Conservation (phyloP, 2,888 invertebrate species). For the Sthenelais limicola region DNA sequence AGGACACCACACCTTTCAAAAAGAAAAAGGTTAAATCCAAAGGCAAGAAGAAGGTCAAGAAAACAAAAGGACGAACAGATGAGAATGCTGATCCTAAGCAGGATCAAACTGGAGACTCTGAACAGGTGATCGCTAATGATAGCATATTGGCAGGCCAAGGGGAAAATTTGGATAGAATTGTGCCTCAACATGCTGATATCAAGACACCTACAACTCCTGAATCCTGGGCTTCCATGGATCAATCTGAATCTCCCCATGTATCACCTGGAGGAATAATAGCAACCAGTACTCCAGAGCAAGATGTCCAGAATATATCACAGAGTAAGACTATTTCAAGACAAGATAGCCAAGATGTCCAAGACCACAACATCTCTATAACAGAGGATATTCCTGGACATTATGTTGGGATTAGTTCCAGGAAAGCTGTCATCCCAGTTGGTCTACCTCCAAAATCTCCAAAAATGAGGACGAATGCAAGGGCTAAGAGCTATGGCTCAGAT, state of each 20-base stretch:
- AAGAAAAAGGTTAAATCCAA: constrained; percentile 6
- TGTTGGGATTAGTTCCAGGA: too few species aligned
- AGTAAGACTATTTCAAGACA: background rate
- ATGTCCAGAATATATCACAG: background rate
- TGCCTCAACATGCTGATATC: background rate
- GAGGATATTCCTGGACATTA: background rate
- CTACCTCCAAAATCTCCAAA: too few species aligned
- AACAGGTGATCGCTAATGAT: background rate
- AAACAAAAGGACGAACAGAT: too few species aligned
- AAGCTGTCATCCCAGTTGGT: too few species aligned
- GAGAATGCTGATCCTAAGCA: too few species aligned
- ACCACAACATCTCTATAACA: background rate
- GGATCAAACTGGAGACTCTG: too few species aligned
- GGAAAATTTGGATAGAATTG: too few species aligned
- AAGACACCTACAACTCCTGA: background rate
- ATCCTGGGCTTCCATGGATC: background rate
- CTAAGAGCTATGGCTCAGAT: too few species aligned
- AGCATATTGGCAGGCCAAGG: constrained; percentile 12
- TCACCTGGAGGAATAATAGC: constrained; percentile 16
- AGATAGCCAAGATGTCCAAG: background rate
- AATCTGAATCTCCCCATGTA: background rate
- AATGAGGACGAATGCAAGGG: too few species aligned
- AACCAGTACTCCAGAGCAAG: constrained; percentile 22
- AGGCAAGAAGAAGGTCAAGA: background rate
- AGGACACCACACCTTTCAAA: background rate